Conservation (phyloP, 2,797 vertebrate species). For the Neostethus bicornis region DNA sequence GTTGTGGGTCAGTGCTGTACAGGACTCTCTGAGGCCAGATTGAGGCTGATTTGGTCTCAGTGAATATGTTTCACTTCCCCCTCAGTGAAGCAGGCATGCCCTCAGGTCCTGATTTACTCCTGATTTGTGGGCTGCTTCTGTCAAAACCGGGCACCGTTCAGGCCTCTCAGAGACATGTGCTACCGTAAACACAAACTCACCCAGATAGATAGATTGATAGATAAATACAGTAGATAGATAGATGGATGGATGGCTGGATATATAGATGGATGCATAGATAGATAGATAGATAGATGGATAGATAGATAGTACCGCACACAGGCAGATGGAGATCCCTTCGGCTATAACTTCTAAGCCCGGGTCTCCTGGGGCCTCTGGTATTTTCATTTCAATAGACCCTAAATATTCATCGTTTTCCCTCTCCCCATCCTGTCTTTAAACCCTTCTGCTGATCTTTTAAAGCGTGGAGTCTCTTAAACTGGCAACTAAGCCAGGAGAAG, state of each 20-base stretch:
- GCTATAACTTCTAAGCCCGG: slow-evolving; percentile 78
- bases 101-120: slow-evolving; percentile 74
- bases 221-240: slow-evolving; percentile 17
- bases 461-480: slow-evolving; percentile 55
- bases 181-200: slow-evolving; percentile 39
- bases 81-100: slow-evolving; percentile 74
- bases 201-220: slow-evolving; percentile 7
- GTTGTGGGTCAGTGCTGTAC: slow-evolving; percentile 53
- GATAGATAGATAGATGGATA: slow-evolving; percentile 30
- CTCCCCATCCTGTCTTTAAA: slow-evolving; percentile 71
- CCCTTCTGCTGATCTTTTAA: slow-evolving; percentile 64
- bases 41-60: slow-evolving; percentile 73
- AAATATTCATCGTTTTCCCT: slow-evolving; percentile 83
- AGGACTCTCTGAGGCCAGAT: slow-evolving; percentile 64
- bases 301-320: slow-evolving; percentile 58
- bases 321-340: slow-evolving; percentile 84
- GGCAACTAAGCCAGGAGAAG: slow-evolving; percentile 57
- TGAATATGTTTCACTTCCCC: slow-evolving; percentile 77
- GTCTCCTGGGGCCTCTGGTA: slow-evolving; percentile 75
- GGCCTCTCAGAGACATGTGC: slow-evolving; percentile 48
- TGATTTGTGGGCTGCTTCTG: slow-evolving; percentile 77
- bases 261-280: slow-evolving; percentile 28
- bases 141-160: slow-evolving; percentile 67
- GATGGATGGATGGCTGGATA: slow-evolving; percentile 3
- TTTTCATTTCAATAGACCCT: slow-evolving; percentile 85